Conservation (phyloP, 2,888 invertebrate species). For the Laspeyria flexula region DNA sequence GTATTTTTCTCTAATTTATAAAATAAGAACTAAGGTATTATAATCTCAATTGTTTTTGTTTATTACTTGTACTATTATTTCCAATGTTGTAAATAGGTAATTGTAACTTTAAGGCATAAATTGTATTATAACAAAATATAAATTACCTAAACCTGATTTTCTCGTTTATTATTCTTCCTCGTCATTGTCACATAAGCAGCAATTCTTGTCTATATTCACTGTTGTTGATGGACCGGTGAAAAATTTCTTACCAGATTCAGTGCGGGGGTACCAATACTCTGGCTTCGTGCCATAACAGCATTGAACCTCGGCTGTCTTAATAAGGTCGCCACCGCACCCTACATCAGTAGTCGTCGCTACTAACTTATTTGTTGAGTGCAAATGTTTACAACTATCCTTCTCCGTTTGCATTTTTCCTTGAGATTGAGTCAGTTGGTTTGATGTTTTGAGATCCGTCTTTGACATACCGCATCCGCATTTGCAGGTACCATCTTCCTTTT, state of each 20-base stretch:
- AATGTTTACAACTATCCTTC: no score
- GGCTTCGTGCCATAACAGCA: slow-evolving; percentile 21
- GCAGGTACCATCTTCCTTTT: not conserved
- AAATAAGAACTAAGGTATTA: slow-evolving; percentile 57
- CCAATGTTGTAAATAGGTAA: slow-evolving; percentile 74
- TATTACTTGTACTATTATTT: slow-evolving; percentile 76
- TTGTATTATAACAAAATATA: slow-evolving; percentile 84
- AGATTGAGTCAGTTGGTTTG: no score
- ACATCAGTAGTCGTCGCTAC: slow-evolving; percentile 55
- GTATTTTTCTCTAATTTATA: slow-evolving; percentile 60
- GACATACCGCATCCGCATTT: not conserved
- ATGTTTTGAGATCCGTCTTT: no score
- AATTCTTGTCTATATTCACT: not conserved
- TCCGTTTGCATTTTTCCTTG: no score
- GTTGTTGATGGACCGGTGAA: not conserved
- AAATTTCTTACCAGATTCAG: not conserved
- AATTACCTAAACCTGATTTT: slow-evolving; percentile 68
- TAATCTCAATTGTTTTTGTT: slow-evolving; percentile 81
- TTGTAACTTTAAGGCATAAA: slow-evolving; percentile 77
- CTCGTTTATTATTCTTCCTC: slow-evolving; percentile 33
- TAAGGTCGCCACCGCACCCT: slow-evolving; percentile 35
- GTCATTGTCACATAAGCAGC: not conserved
- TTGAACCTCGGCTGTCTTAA: slow-evolving; percentile 43
- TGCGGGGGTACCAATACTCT: slow-evolving; percentile 1
- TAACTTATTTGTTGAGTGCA: slow-evolving; percentile 50